Evolutionary conservation across 92 coral and sea anemone genomes (phyloP), one percentile per base, ranked within the genome.

Genomic region (Siderastrea radians): DNA sequence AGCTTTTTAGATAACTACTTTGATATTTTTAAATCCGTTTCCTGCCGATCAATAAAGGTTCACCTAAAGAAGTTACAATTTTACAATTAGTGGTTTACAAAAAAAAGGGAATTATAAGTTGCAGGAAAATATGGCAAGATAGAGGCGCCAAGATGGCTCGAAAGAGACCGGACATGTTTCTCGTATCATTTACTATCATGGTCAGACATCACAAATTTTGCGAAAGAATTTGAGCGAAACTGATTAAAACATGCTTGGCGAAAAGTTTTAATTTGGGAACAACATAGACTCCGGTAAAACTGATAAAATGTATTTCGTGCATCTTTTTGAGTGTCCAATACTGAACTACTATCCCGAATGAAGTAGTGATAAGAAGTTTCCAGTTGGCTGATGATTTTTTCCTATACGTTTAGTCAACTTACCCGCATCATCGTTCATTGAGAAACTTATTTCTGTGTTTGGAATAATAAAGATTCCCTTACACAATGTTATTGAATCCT

Each of bases 81-180:
- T 78, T 82, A 12, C 43, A 58, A 26, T 82, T 82, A 62, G 86
- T 71, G 86, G 86, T 55, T 82, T 82, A 55, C 12, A 26, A 10
- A 77, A 82, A 82, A 82, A 60, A n/a, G 76, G 4, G 17, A 68
- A 51, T 68, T 49, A 68, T 44, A 50, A 81, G 26, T 59, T 46
- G 58, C 86, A 84, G 87, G 87, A 84, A 49, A 52, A 47, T 68
- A 81, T 69, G 66, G 85, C 48, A 53, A 62, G 44, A 50, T 19
- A 52, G 19, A 74, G 92, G 95, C 95, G 95, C 92, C 95, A 84
- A 59, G 62, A 74, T 82, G 95, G 84, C 95, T 79, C 63, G n/a
- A n/a, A 68, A 58, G 2, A 53, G 3, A 80, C 95, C 94, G 92
- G 94, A 92, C 90, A 84, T 79, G 51, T 48, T 7, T 51, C 38